phyloP scores from a whole-genome alignment of 2,113 vertebrate species.

The Pogonocichla stellata region DNA sequence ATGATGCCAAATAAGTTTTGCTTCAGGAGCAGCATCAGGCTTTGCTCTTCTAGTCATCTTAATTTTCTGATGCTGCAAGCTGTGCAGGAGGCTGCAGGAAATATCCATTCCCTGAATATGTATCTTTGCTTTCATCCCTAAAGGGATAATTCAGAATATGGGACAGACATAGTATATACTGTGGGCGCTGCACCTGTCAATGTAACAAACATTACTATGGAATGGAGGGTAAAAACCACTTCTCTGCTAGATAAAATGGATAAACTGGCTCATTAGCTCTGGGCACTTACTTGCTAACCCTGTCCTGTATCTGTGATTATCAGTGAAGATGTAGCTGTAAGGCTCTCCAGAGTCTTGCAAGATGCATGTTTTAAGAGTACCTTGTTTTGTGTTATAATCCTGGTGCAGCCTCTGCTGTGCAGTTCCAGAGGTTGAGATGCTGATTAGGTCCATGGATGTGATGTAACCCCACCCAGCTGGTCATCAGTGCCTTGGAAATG shows the following conservation, averaged over 20 bases:
- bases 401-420: not conserved
- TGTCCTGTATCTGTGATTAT: not conserved
- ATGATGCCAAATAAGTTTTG: not conserved
- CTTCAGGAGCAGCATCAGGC: not conserved
- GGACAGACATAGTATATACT: not conserved
- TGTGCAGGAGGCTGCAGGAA: not conserved
- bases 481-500: not conserved
- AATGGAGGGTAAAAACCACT: not conserved
- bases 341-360: not conserved
- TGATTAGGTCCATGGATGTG: slow-evolving; percentile 1
- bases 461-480: not conserved
- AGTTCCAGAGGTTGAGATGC: not conserved
- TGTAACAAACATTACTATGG: not conserved
- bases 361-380: not conserved
- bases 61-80: not conserved
- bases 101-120: not conserved
- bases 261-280: not conserved
- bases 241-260: not conserved
- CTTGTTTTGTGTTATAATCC: not conserved
- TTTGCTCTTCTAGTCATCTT: not conserved
- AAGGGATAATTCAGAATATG: not conserved
- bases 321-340: not conserved
- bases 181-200: not conserved
- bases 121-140: not conserved
- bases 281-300: not conserved